Evolutionary conservation across 2,113 vertebrate genomes (phyloP).

Genomic region (Bos javanicus): DNA sequence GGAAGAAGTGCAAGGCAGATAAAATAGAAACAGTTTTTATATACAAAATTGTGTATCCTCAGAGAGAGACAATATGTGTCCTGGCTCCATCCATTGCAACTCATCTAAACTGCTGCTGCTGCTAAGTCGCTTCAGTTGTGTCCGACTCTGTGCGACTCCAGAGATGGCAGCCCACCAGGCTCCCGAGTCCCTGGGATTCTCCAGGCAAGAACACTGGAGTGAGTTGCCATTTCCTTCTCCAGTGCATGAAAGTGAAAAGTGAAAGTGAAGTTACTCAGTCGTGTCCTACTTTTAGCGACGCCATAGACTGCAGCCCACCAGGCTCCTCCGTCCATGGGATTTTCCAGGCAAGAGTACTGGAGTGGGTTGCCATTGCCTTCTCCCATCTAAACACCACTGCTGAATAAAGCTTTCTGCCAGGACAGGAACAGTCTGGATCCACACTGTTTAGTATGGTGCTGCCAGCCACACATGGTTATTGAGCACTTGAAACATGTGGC

Average conservation of each 20-base stretch:
- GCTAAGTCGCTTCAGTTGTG: not conserved
- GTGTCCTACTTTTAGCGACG: not conserved
- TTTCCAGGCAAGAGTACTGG: not conserved
- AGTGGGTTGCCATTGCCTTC: not conserved
- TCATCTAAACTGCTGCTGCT: not conserved
- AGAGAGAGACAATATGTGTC: not conserved
- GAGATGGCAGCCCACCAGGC: not conserved
- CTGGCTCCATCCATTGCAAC: not conserved
- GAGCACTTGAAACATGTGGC: not conserved
- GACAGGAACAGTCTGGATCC: not conserved
- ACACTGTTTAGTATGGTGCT: not conserved
- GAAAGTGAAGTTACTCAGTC: not conserved
- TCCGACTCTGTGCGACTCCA: not conserved
- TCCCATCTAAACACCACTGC: not conserved
- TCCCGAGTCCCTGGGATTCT: not conserved
- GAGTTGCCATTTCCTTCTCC: not conserved
- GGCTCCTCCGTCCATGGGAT: not conserved
- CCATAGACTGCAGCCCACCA: not conserved
- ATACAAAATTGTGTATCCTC: not conserved
- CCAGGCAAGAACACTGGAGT: not conserved
- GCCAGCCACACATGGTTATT: too few species aligned
- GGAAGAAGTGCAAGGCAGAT: not conserved
- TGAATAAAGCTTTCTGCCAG: not conserved
- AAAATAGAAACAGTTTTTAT: not conserved
- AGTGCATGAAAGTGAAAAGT: not conserved